Conservation (phyloP, 2,888 invertebrate species). For the Aleiodes leptofemur region DNA sequence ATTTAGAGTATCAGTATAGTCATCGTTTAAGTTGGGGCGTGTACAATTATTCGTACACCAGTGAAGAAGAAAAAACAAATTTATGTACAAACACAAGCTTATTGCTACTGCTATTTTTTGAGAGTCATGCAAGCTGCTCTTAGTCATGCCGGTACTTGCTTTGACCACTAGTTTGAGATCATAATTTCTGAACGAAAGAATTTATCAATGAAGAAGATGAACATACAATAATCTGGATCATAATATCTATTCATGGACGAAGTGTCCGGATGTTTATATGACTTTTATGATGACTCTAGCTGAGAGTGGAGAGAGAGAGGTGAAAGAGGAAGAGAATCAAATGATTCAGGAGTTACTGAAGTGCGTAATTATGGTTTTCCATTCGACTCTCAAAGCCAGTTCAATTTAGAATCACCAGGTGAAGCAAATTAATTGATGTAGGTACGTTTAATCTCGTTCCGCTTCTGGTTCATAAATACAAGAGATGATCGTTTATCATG, state of each 20-base stretch:
- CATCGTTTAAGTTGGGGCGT: conserved; percentile 18
- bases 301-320: not conserved
- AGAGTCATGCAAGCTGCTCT: conserved; percentile 10
- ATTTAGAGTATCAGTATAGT: conserved; percentile 16
- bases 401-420: conserved; percentile 12
- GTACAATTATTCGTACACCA: no score
- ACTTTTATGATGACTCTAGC: conserved; percentile 7
- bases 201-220: not conserved
- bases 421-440: conserved; percentile 31
- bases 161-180: not conserved
- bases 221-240: conserved; percentile 4
- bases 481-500: conserved; percentile 69
- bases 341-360: conserved; percentile 18
- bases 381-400: conserved; percentile 24
- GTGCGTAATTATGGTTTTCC: conserved; percentile 47
- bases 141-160: conserved; percentile 1
- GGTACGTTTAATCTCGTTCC: conserved; percentile 65
- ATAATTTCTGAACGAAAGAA: not conserved
- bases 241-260: conserved; percentile 5
- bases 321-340: not conserved
- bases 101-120: conserved; percentile 18
- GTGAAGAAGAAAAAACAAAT: no score
- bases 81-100: not conserved
- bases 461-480: conserved; percentile 65
- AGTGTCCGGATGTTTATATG: not conserved